Evolutionary conservation across 2,113 vertebrate genomes (phyloP).

Genomic region (Tupaia chinensis): DNA sequence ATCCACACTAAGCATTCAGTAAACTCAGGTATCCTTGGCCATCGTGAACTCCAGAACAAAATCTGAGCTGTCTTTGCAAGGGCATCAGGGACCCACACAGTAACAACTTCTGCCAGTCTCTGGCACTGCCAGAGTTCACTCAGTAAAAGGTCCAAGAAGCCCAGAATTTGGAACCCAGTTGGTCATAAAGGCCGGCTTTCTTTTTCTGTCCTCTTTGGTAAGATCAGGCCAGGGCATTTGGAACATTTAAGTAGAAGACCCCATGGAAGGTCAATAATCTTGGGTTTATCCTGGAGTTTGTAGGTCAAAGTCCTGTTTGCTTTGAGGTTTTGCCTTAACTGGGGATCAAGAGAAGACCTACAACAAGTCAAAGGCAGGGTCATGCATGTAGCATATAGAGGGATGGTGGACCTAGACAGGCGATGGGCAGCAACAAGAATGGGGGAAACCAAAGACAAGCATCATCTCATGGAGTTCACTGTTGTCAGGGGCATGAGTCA

Average conservation of each 20-base stretch:
- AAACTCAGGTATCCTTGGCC: conserved; percentile 51
- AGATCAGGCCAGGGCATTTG: neutral
- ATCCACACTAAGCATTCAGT: conserved; percentile 57
- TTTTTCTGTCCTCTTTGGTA: neutral
- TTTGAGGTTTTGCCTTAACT: conserved; percentile 13
- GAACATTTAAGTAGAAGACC: neutral
- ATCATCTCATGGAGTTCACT: neutral
- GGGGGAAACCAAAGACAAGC: neutral
- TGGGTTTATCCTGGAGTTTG: neutral
- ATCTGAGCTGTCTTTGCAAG: conserved; percentile 8
- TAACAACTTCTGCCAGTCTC: neutral
- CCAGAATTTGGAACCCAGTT: neutral
- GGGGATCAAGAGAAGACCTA: neutral
- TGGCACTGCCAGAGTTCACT: neutral
- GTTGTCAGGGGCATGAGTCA: neutral
- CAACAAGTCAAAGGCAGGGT: neutral
- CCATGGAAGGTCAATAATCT: neutral
- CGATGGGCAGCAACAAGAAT: neutral
- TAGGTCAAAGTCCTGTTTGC: neutral
- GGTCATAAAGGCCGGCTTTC: neutral
- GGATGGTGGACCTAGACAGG: neutral
- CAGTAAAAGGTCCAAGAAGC: neutral
- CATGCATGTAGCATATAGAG: neutral
- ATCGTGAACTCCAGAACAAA: neutral
- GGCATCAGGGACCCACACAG: neutral